Base-by-base conservation (phyloP, 2,797 vertebrate species). In the Chanos chanos region DNA sequence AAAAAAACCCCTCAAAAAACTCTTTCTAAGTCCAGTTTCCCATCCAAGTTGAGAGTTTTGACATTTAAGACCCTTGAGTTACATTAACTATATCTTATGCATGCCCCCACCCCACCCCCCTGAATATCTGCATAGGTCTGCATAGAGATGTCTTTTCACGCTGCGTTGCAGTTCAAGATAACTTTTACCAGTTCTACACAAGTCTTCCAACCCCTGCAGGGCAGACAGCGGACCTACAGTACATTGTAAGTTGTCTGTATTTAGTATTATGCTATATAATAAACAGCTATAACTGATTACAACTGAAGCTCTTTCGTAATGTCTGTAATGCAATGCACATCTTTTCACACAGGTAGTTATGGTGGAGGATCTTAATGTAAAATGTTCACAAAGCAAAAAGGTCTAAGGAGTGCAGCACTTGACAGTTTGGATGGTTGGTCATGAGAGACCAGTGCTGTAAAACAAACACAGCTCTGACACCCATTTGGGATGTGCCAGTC, bases 401-500 rank as follows among this genome's bases (percentile, higher is more conserved):
- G 62, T 45, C 41, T 73, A 81, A 78, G 63, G 69, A 74, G 66
- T 66, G 68, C 69, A 59, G 76, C 72, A 77, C 73, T 72, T 67
- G 61, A 61, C 56, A 57, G n/a, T 54, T 50, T 60, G 56, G 54
- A 78, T 54, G 50, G 75, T 71, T 65, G 73, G 57, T 76, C 70
- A 61, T 72, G 37, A 64, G 34, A 73, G 73, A 68, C 50, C 44
- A 56, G 34, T 64, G 62, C 62, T 57, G 59, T 43, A 57, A 58
- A 63, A 73, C 59, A 73, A 66, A 36, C 58, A 45, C 52, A 53
- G 54, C 66, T 67, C 61, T 70, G 36, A 61, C 39, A 57, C 60
- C 13, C 70, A 72, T 41, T 73, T 73, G 65, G 18, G 70, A 66
- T 66, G 71, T 74, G 70, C 75, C 70, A 48, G 13, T 66, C 41